Evolutionary conservation across 2,113 vertebrate genomes (phyloP), one percentile per base, ranked within the genome.

Genomic region (Rallus limicola): DNA sequence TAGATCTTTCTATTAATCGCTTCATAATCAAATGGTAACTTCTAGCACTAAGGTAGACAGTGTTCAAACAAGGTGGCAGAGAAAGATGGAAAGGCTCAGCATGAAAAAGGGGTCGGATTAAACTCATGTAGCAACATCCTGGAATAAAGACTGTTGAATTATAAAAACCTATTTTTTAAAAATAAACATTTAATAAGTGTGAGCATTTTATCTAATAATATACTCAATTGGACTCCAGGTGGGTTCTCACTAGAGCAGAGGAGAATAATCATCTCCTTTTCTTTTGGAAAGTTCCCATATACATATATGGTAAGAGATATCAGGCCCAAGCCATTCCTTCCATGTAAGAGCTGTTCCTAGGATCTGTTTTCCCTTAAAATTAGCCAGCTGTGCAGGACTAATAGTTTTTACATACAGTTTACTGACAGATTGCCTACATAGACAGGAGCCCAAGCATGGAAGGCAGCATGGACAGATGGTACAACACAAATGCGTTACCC

Each of bases 301-400:
- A 46, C 44, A 46, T 46, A 46, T 46, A 46, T 19, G 17, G 18
- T 93, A 92, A 94, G 74, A 77, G 50, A 70, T 76, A 78, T 34
- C 67, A 81, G 25, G 78, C 69, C 68, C 67, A 63, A 83, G 53
- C 18, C 28, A 48, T 56, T 42, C 69, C 52, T 87, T 89, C 88
- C 92, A 83, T 82, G 50, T 15, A 76, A 92, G 77, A 93, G 2
- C 71, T 67, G 9, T 63, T 86, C 38, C 59, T 21, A 4, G 16
- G 59, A 69, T 40, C 55, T 76, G 24, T n/a, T 81, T 69, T 67
- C 60, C 79, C 65, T 80, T 85, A 48, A 33, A 82, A 33, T 23
- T 50, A 95, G 46, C 62, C 94, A 94, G 82, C 75, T 90, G 42
- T 64, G 44, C 75, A 86, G 67, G 24, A 95, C 77, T 9, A 59